Evolutionary conservation across 1,140 invertebrate genomes (phyloP).

Genomic region (Dysdera silvatica): DNA sequence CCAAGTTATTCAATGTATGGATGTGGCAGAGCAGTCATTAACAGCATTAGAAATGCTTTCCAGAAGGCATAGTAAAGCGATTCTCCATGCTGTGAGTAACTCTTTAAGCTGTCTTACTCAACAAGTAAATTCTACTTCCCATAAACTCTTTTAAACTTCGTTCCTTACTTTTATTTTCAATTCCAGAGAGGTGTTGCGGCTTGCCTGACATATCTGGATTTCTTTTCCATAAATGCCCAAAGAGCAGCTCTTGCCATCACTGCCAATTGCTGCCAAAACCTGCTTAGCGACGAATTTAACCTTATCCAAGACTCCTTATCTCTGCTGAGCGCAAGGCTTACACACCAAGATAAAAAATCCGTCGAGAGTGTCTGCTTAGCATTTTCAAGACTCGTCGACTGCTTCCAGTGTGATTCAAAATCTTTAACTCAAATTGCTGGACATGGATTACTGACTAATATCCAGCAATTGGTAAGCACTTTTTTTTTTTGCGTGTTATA

Average conservation of each 20-base stretch:
- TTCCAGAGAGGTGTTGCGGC: constrained; percentile 82
- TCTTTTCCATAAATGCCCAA: constrained; percentile 95
- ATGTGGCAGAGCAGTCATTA: constrained; percentile 93
- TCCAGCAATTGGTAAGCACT: constrained; percentile 71
- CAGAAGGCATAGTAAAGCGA: constrained; percentile 89
- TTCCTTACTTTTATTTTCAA: constrained; percentile 1
- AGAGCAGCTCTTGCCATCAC: constrained; percentile 87
- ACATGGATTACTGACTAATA: constrained; percentile 79
- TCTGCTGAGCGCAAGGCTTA: constrained; percentile 72
- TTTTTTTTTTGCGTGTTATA: background rate
- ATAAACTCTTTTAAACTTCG: background rate
- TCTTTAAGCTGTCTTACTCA: constrained; percentile 8
- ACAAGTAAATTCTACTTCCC: background rate
- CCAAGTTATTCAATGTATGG: constrained; percentile 97
- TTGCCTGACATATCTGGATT: constrained; percentile 92
- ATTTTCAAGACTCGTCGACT: constrained; percentile 86
- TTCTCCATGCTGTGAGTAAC: constrained; percentile 73
- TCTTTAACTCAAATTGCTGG: constrained; percentile 91
- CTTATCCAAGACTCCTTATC: constrained; percentile 80
- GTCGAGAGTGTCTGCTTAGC: constrained; percentile 94
- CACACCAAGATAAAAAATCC: constrained; percentile 94
- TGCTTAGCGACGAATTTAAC: constrained; percentile 86
- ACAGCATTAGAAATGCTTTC: constrained; percentile 95
- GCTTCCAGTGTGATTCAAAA: constrained; percentile 83
- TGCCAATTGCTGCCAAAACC: constrained; percentile 92